phyloP scores from a whole-genome alignment of 2,888 invertebrate genomes.

The Smittia aterrima region DNA sequence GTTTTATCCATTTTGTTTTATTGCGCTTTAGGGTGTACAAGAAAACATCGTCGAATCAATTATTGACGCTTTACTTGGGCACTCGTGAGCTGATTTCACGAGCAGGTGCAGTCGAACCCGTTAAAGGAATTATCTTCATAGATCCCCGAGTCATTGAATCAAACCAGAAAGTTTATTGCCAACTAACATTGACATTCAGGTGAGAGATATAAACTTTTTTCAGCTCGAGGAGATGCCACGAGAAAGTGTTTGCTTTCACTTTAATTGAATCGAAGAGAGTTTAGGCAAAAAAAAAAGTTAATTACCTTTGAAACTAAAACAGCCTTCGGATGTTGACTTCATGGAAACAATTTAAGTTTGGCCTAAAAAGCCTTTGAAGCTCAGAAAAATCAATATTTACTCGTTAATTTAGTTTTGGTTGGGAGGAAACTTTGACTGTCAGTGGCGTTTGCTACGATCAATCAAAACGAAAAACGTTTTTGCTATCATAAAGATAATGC shows the following conservation, averaged over 20 bases:
- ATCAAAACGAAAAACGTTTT: background rate
- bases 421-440: no score
- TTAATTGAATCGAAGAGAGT: no score
- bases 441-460: background rate
- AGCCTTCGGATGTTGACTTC: background rate
- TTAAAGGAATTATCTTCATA: conserved; percentile 85
- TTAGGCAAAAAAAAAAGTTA: background rate
- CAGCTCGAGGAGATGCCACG: no score
- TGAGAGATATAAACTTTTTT: conserved; percentile 50
- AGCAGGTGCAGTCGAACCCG: conserved; percentile 69
- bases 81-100: conserved; percentile 77
- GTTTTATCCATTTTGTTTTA: background rate
- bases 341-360: background rate
- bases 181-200: conserved; percentile 90
- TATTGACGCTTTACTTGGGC: conserved; percentile 77
- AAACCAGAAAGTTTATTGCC: conserved; percentile 79
- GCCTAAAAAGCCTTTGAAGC: background rate
- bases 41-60: conserved; percentile 82
- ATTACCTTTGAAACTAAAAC: background rate
- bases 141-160: conserved; percentile 66
- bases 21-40: conserved; percentile 67
- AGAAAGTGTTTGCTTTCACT: no score
- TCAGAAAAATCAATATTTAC: background rate
- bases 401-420: background rate
- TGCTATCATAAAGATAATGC: conserved; percentile 32